These are phyloP conservation scores for Oryctolagus cuniculus DNA, from an alignment of 2,113 vertebrate genomes.

Conservation along the genomic window DNA sequence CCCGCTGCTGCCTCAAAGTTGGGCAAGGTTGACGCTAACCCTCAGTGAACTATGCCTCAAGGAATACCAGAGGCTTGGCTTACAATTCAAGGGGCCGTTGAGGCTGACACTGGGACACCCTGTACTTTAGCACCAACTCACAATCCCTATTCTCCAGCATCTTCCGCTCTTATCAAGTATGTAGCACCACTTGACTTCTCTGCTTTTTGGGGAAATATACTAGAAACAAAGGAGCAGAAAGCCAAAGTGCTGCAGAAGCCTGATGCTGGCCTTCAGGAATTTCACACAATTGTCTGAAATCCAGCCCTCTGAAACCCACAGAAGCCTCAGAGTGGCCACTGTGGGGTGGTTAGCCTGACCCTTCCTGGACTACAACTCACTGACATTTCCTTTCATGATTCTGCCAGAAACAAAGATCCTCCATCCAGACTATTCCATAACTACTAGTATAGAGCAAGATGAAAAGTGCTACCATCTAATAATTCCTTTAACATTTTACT, in stretches of 20 bases:
- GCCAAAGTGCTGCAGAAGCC: background rate
- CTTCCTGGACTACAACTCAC: background rate
- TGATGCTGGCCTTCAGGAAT: background rate
- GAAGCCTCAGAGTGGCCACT: background rate
- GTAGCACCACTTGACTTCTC: background rate
- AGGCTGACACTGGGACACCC: fast-evolving
- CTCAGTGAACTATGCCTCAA: background rate
- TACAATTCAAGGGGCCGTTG: background rate
- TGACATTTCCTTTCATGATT: background rate
- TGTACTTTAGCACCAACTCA: background rate
- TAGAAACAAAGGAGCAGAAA: background rate
- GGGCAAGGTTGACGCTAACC: background rate
- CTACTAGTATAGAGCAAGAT: background rate
- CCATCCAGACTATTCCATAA: background rate
- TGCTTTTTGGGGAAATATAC: background rate
- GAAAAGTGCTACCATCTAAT: background rate
- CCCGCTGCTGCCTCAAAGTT: background rate
- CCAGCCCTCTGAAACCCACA: too few relatives aligned
- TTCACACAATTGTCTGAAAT: background rate
- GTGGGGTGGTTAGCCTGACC: fast-evolving
- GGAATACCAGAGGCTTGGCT: background rate
- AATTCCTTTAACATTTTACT: background rate
- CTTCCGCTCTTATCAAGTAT: background rate
- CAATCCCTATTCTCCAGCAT: background rate
- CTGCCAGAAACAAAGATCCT: background rate